Evolutionary conservation across 2,113 vertebrate genomes (phyloP).

Genomic region (Scortum barcoo): DNA sequence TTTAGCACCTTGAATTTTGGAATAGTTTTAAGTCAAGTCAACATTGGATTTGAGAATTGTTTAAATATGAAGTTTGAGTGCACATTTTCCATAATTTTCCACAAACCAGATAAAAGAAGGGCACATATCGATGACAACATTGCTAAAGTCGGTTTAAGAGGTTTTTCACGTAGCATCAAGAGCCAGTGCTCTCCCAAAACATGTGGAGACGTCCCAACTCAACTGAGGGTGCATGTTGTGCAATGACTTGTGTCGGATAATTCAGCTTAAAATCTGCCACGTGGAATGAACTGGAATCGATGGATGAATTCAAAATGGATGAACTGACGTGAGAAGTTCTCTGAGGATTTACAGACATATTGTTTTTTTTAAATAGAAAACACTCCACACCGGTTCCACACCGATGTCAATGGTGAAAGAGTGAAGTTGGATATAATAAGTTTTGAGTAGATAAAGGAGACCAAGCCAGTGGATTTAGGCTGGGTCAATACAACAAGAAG

Average conservation of each 20-base stretch:
- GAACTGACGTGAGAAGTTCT: neutral
- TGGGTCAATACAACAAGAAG: slow-evolving; percentile 4
- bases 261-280: neutral
- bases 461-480: neutral
- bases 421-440: neutral
- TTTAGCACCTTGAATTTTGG: neutral
- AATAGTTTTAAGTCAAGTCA: neutral
- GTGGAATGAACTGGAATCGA: neutral
- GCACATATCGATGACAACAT: neutral
- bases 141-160: neutral
- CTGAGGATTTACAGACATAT: neutral
- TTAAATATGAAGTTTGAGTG: neutral
- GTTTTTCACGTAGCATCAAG: neutral
- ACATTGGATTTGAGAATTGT: neutral
- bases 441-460: slow-evolving; percentile 5
- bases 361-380: neutral
- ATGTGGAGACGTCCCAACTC: neutral
- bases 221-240: neutral
- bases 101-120: neutral
- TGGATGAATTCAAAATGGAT: neutral
- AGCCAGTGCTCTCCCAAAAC: neutral
- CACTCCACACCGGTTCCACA: neutral
- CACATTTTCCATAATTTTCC: neutral
- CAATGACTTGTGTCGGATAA: neutral
- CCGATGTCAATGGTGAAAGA: neutral